Percentiles rank a stretch among this genome's conserved stretches.
Evolutionary conservation across 2,113 vertebrate species (phyloP).

Genomic region (Cebidichthys violaceus): DNA sequence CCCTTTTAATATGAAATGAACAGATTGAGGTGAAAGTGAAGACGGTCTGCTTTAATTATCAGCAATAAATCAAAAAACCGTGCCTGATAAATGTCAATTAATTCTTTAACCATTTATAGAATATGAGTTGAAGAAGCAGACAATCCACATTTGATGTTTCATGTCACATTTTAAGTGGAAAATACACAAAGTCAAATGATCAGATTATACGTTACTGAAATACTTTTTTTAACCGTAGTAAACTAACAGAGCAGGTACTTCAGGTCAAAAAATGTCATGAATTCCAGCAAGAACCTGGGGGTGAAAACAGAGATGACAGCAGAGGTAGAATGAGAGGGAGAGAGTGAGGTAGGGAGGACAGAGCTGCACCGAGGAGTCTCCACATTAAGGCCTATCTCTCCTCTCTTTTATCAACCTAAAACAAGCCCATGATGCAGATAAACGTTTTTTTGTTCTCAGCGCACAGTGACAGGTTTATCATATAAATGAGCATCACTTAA

Average conservation of each 20-base stretch:
- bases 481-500: conserved; percentile 13
- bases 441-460: background rate
- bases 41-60: background rate
- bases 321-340: conserved; percentile 65
- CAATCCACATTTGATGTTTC: background rate
- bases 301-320: background rate
- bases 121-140: background rate
- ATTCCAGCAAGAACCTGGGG: background rate
- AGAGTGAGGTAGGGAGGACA: conserved; percentile 72
- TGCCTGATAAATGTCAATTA: background rate
- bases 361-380: conserved; percentile 59
- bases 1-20: background rate
- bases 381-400: conserved; percentile 68
- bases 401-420: conserved; percentile 48
- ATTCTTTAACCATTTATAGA: conserved; percentile 7
- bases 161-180: background rate
- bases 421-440: conserved; percentile 2
- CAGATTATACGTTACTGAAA: background rate
- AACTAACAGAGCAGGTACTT: background rate
- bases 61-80: background rate
- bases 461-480: conserved; percentile 35
- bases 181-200: background rate
- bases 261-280: background rate
- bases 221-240: background rate
- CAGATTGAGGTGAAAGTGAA: background rate